phyloP scores from a whole-genome alignment of 2,113 vertebrate genomes.

The Pedionomus torquatus region DNA sequence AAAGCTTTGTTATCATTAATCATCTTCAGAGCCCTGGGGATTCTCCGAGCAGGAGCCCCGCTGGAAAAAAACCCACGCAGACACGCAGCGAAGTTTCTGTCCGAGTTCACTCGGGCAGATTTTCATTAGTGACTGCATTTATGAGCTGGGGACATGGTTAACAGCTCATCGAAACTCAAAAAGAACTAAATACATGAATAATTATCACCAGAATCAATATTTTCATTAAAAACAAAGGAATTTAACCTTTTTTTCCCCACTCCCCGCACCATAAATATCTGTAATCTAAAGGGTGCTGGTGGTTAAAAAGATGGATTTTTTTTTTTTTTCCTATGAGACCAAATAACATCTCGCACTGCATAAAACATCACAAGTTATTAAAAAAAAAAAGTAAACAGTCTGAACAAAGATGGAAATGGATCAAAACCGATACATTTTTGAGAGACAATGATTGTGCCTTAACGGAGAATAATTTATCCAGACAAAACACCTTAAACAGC shows the following conservation, averaged over 20 bases:
- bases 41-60: background rate
- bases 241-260: background rate
- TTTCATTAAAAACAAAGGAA: background rate
- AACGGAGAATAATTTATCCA: conserved; percentile 53
- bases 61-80: conserved; percentile 12
- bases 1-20: conserved; percentile 63
- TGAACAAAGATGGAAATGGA: conserved; percentile 54
- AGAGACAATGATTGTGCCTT: conserved; percentile 64
- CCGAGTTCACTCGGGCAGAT: background rate
- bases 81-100: background rate
- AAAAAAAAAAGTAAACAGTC: background rate
- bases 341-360: conserved; percentile 55
- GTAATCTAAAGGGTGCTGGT: background rate
- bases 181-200: background rate
- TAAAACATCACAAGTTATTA: background rate
- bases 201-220: background rate
- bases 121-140: conserved; percentile 16
- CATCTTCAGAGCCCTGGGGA: conserved; percentile 45
- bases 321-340: conserved; percentile 36
- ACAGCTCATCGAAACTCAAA: background rate
- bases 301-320: background rate
- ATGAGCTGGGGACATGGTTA: background rate
- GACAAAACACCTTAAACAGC: conserved; percentile 64
- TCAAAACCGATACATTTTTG: conserved; percentile 58
- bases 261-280: background rate